Conservation (phyloP, 1,140 invertebrate species). For the Lordiphosa stackelbergi region DNA sequence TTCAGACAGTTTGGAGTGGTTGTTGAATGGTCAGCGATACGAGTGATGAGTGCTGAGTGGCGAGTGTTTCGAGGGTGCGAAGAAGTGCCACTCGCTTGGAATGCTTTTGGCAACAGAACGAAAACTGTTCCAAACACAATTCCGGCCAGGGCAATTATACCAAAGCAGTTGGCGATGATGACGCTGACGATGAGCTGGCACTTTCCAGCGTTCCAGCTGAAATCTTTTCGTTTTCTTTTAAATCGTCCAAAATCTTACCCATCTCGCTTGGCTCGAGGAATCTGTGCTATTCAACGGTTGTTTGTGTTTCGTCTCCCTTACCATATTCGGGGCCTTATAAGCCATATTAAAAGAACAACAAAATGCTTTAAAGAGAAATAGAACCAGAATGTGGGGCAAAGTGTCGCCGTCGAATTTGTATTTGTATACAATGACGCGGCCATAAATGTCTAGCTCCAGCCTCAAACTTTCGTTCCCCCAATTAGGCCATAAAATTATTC, state of each 20-base stretch:
- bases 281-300: constrained; percentile 64
- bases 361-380: constrained; percentile 25
- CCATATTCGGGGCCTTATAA: constrained; percentile 37
- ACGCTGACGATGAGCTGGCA: constrained; percentile 48
- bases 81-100: constrained; percentile 1
- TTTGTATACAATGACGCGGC: constrained; percentile 29
- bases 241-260: constrained; percentile 7
- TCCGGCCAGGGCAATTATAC: constrained; percentile 30
- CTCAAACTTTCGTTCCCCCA: constrained; percentile 39
- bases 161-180: constrained; percentile 12
- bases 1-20: constrained; percentile 34
- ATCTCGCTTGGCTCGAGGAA: constrained; percentile 29
- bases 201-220: constrained; percentile 57
- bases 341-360: constrained; percentile 36
- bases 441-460: constrained; percentile 4
- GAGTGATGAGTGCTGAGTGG: constrained; percentile 11
- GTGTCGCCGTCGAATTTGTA: constrained; percentile 8
- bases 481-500: constrained; percentile 61
- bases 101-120: constrained; percentile 30
- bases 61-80: constrained; percentile 12
- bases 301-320: constrained; percentile 24
- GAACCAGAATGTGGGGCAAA: constrained; percentile 36
- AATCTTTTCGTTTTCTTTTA: constrained; percentile 71
- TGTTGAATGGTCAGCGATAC: constrained; percentile 48
- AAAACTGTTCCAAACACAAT: constrained; percentile 40